These are phyloP conservation scores for crab-eating macaque (Macaca fascicularis) DNA, from an alignment of 2,113 vertebrate species.

Conservation along the genomic window DNA sequence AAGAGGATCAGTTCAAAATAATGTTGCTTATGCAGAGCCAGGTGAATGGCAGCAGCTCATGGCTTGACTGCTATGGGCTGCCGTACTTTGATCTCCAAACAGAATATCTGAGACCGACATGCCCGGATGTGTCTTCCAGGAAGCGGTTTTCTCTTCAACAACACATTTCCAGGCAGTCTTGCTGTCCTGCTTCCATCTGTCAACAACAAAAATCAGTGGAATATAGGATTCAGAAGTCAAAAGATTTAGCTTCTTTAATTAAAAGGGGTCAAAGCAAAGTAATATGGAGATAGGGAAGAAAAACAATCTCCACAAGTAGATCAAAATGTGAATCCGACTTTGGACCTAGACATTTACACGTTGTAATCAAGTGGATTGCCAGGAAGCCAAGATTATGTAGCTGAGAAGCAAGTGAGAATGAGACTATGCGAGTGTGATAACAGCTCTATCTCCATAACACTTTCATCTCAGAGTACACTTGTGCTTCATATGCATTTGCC, in stretches of 20 bases:
- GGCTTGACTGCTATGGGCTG: background rate
- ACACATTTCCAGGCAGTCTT: background rate
- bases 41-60: background rate
- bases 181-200: background rate
- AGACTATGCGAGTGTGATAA: conserved; percentile 69
- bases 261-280: conserved; percentile 37
- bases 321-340: conserved; percentile 53
- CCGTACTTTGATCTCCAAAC: background rate
- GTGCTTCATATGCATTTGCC: conserved; percentile 45
- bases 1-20: background rate
- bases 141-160: background rate
- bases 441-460: conserved; percentile 59
- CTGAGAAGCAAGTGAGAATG: conserved; percentile 78
- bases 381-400: conserved; percentile 53
- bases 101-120: background rate
- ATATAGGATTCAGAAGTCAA: conserved; percentile 35
- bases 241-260: conserved; percentile 47
- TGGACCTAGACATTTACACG: conserved; percentile 67
- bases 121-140: background rate
- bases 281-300: conserved; percentile 38
- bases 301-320: conserved; percentile 58
- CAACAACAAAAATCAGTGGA: background rate
- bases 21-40: background rate
- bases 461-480: conserved; percentile 44
- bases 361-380: conserved; percentile 70